Percentiles rank a stretch among this genome's conserved stretches.
Evolutionary conservation across 2,888 invertebrate species (phyloP).

Genomic region (Alitta virens): DNA sequence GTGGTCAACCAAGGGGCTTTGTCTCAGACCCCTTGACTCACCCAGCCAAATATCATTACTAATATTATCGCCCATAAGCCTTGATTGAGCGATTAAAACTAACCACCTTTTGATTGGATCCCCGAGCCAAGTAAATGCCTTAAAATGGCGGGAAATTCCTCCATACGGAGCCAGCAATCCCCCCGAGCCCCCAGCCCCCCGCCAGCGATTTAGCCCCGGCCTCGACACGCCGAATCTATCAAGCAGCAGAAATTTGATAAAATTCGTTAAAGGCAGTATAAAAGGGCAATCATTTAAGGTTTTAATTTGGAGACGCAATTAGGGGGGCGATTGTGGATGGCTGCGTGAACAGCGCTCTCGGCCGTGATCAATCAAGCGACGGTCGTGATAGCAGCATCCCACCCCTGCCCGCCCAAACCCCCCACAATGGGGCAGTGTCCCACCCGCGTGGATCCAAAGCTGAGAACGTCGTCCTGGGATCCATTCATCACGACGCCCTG

Average conservation of each 20-base stretch:
- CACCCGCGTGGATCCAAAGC: too few species aligned
- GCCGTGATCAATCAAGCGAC: too few species aligned
- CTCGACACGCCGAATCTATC: not conserved
- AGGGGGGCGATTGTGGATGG: not conserved
- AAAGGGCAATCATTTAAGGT: not conserved
- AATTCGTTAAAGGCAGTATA: conserved; percentile 1
- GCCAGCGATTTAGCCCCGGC: not conserved
- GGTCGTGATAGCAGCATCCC: too few species aligned
- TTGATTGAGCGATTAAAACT: conserved; percentile 1
- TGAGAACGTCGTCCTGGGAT: too few species aligned
- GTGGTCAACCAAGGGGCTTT: too few species aligned
- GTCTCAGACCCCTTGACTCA: not conserved
- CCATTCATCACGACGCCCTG: too few species aligned
- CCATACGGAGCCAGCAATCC: not conserved
- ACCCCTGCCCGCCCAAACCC: too few species aligned
- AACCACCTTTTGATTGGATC: not conserved
- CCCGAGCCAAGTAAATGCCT: not conserved
- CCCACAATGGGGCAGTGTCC: too few species aligned
- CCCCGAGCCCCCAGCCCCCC: not conserved
- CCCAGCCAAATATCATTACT: not conserved
- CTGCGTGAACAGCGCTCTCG: not conserved
- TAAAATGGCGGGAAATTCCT: not conserved
- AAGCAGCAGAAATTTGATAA: not conserved
- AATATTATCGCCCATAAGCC: not conserved
- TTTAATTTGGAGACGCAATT: not conserved